phyloP scores from a whole-genome alignment of 2,888 invertebrate species.

The Idaea dimidiata region DNA sequence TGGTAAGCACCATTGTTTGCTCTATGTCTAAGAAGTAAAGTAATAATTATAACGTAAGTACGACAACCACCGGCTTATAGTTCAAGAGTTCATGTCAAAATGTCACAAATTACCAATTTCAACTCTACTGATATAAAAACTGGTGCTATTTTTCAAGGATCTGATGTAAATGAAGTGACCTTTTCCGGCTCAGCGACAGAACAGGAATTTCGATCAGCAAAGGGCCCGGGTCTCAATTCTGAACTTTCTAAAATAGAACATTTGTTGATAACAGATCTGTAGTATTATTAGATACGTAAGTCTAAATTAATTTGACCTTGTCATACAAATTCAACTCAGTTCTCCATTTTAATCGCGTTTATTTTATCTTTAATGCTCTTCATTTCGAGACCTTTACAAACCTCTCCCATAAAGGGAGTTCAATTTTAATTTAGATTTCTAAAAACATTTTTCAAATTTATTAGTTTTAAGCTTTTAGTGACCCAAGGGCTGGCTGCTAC shows the following conservation, averaged over 20 bases:
- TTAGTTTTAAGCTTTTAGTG: too few species aligned
- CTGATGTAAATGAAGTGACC: slow-evolving; percentile 31
- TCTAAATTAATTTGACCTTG: too few species aligned
- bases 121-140: slow-evolving; percentile 24
- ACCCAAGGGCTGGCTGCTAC: too few species aligned
- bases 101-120: slow-evolving; percentile 17
- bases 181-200: slow-evolving; percentile 36
- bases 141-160: slow-evolving; percentile 21
- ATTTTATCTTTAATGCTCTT: too few species aligned
- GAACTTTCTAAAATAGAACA: not conserved
- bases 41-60: not conserved
- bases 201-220: slow-evolving; percentile 43
- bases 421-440: too few species aligned
- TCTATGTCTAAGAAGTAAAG: too few species aligned
- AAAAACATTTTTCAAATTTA: too few species aligned
- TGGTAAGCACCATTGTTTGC: too few species aligned
- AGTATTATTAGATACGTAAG: not conserved
- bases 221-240: slow-evolving; percentile 16
- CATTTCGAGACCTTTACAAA: too few species aligned
- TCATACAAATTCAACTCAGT: too few species aligned
- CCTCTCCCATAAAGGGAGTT: too few species aligned
- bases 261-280: not conserved
- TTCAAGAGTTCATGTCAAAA: slow-evolving; percentile 7
- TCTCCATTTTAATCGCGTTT: too few species aligned
- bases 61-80: not conserved